Base-by-base conservation (phyloP, 92 coral and sea anemone genomes). In the Anthopleura xanthogrammica region DNA sequence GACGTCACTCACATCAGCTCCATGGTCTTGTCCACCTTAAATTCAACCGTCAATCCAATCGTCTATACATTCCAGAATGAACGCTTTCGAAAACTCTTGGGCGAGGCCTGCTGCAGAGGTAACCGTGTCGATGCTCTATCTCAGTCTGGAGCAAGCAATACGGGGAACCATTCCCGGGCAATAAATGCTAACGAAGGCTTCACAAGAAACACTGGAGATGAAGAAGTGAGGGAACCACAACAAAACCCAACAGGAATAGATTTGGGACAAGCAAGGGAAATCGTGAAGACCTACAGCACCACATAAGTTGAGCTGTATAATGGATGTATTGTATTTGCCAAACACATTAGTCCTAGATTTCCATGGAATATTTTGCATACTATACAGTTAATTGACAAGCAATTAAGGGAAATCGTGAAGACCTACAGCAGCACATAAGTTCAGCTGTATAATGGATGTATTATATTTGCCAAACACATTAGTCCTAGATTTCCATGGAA, bases 31-130 rank as follows among this genome's bases (percentile, higher is more conserved):
- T 78, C 88, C 57, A 82, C 85, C 40, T 73, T 90, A 68, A 90
- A 90, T 75, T 90, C 92, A 17, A 72, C 90, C 42, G 88, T 90
- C 60, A 90, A 90, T 60, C 92, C 92, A 2, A 72, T 90, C 52
- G 88, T 90, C 42, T 90, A 90, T 57, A 88, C 87, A 41, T 90
- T 90, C 57, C 87, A 83, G 29, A 90, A 86, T 75, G 90, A 79
- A 80, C 92, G 92, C 73, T 90, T 90, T 83, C 82, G 90, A 70
- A 74, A 68, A 7, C 85, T 77, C 48, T 75, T 90, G 9, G 79
- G 78, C 36, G 73, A 73, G 20, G 22, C 86, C 56, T 65, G 74
- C 64, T 14, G 86, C 24, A 82, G 83, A 24, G 29, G 43, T 57
- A 88, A 88, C 73, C 78, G 79, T 22, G 58, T 85, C 2, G 86